phyloP scores from a whole-genome alignment of 37 sponge, comb jelly and placozoan species.

The Geodia barretti region DNA sequence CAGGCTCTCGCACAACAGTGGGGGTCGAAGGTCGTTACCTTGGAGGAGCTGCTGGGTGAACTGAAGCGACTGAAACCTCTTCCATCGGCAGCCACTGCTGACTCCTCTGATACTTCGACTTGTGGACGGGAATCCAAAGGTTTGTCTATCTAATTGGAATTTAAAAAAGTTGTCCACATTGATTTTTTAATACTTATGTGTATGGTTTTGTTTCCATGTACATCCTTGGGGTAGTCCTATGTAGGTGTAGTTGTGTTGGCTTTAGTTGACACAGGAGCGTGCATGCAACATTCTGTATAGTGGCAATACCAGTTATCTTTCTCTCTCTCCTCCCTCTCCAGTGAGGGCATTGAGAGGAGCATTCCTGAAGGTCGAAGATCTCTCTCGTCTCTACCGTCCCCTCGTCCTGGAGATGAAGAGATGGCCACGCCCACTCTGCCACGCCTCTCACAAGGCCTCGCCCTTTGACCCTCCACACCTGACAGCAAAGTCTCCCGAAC shows the following conservation, averaged over 20 bases:
- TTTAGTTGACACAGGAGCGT: too few relatives aligned
- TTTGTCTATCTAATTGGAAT: too few relatives aligned
- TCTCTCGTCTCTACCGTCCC: slow-evolving; percentile 48
- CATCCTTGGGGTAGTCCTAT: too few relatives aligned
- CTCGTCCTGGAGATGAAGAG: slow-evolving; percentile 44
- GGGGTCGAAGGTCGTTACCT: slow-evolving; percentile 35
- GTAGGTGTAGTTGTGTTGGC: too few relatives aligned
- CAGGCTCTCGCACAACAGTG: slow-evolving; percentile 23
- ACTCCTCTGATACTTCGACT: too few relatives aligned
- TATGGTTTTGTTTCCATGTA: too few relatives aligned
- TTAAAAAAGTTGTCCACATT: too few relatives aligned
- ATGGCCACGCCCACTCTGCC: slow-evolving; percentile 45
- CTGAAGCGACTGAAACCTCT: slow-evolving; percentile 48
- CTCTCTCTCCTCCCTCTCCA: slow-evolving; percentile 6
- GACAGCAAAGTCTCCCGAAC: background rate
- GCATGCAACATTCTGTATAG: too few relatives aligned
- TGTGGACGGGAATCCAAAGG: too few relatives aligned
- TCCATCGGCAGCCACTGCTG: background rate
- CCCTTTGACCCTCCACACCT: slow-evolving; percentile 46
- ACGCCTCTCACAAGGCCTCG: slow-evolving; percentile 29
- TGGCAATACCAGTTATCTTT: too few relatives aligned
- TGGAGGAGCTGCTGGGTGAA: slow-evolving; percentile 35
- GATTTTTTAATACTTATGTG: too few relatives aligned
- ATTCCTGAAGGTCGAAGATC: slow-evolving; percentile 75
- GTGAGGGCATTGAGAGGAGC: slow-evolving; percentile 43